Conservation (phyloP, 2,888 invertebrate genomes). For the Andrena flavipes region DNA sequence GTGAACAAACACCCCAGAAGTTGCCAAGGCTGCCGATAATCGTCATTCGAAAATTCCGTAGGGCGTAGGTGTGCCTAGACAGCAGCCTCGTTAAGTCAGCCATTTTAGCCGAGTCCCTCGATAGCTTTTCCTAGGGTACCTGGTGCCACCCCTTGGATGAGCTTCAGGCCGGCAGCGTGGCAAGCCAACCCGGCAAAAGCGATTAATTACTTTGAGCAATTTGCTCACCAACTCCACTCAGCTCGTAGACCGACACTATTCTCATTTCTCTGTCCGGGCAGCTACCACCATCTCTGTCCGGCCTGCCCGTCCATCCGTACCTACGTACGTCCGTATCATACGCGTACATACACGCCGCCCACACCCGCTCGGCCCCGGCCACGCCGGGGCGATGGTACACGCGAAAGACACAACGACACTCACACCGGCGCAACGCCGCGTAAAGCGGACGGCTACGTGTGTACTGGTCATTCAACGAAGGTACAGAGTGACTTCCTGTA, state of each 20-base stretch:
- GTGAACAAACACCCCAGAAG: conserved; percentile 21
- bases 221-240: conserved; percentile 84
- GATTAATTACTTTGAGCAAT: conserved; percentile 85
- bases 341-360: conserved; percentile 48
- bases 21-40: conserved; percentile 29
- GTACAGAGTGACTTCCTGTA: conserved; percentile 78
- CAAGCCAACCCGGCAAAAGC: conserved; percentile 84
- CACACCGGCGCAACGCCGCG: conserved; percentile 37
- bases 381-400: conserved; percentile 28
- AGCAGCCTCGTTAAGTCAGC: conserved; percentile 72
- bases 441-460: conserved; percentile 54
- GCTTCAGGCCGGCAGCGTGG: conserved; percentile 81
- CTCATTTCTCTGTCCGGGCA: conserved; percentile 82
- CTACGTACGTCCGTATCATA: conserved; percentile 61
- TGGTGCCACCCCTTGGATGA: conserved; percentile 81
- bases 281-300: conserved; percentile 70
- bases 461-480: conserved; percentile 75
- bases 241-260: conserved; percentile 84
- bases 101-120: conserved; percentile 78
- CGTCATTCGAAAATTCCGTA: conserved; percentile 62
- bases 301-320: conserved; percentile 68
- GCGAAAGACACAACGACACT: conserved; percentile 50
- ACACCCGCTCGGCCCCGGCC: conserved; percentile 13
- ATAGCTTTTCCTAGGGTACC: conserved; percentile 77
- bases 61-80: conserved; percentile 58